phyloP scores from a whole-genome alignment of 2,113 vertebrate species.

The Procapra przewalskii region DNA sequence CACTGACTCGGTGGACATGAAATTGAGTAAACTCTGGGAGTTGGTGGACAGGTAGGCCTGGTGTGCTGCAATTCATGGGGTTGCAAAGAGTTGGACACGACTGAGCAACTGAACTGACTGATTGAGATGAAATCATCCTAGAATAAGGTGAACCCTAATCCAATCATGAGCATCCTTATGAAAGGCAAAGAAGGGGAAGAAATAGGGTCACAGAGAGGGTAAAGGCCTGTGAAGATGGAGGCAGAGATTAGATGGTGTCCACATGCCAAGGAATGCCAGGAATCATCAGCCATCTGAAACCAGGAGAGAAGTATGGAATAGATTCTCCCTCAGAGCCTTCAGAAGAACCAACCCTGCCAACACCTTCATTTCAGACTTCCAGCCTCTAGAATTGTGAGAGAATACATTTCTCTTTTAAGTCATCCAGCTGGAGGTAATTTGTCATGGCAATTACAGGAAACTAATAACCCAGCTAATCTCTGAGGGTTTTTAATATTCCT shows the following conservation, averaged over 20 bases:
- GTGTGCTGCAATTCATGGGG: too few species aligned
- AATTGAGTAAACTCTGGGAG: too few species aligned
- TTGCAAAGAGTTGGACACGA: fast-evolving
- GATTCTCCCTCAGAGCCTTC: background rate
- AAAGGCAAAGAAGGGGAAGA: background rate
- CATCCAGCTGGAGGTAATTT: background rate
- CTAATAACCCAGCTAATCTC: background rate
- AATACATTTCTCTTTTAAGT: background rate
- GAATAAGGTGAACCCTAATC: background rate
- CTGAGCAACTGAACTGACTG: too few species aligned
- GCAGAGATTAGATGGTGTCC: background rate
- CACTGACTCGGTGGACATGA: too few species aligned
- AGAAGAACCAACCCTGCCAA: background rate
- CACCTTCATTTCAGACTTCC: background rate
- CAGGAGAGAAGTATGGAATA: background rate
- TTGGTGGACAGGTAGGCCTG: too few species aligned
- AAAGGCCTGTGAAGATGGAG: background rate
- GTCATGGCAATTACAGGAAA: background rate
- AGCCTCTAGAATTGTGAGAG: background rate
- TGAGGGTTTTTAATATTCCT: background rate
- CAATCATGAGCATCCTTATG: background rate
- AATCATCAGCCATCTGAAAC: background rate
- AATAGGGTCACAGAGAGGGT: background rate
- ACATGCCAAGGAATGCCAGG: background rate
- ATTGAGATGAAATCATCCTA: background rate